Conservation (phyloP, 2,113 vertebrate genomes). For the Mionectes macconnelli region DNA sequence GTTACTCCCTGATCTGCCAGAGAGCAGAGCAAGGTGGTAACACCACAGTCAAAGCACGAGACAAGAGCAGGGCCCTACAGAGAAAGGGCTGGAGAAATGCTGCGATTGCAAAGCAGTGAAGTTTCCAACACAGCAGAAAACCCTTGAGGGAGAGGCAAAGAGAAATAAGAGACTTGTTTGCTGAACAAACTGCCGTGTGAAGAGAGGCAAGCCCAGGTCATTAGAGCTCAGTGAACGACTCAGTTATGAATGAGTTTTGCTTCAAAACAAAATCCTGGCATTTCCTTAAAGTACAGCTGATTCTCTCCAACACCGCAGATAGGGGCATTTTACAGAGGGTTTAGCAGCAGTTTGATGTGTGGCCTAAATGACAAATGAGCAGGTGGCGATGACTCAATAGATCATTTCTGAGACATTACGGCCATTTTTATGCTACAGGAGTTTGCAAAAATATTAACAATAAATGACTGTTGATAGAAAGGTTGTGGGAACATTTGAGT, state of each 20-base stretch:
- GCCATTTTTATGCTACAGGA: neutral
- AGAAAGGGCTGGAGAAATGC: neutral
- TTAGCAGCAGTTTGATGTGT: neutral
- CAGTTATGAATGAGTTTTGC: neutral
- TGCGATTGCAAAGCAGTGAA: rapidly evolving
- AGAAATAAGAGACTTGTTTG: neutral
- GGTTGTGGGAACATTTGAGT: slow-evolving; percentile 5
- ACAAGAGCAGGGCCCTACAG: neutral
- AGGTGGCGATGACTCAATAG: neutral
- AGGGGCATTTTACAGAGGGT: neutral
- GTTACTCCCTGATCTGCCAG: neutral
- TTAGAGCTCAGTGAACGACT: neutral
- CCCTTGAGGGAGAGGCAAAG: neutral
- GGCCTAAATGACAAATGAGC: neutral
- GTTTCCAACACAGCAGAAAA: neutral
- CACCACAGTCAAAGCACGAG: neutral
- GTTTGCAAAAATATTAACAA: slow-evolving; percentile 48
- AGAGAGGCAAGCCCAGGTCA: neutral
- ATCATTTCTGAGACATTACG: neutral
- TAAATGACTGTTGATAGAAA: slow-evolving; percentile 33
- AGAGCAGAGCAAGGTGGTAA: neutral
- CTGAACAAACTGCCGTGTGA: neutral
- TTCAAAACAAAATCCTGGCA: neutral
- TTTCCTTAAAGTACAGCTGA: neutral
- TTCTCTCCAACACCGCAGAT: neutral